Evolutionary conservation across 2,888 invertebrate species (phyloP), one percentile per base, ranked within the genome.

Genomic region (Scaptodrosophila latifasciaeformis): DNA sequence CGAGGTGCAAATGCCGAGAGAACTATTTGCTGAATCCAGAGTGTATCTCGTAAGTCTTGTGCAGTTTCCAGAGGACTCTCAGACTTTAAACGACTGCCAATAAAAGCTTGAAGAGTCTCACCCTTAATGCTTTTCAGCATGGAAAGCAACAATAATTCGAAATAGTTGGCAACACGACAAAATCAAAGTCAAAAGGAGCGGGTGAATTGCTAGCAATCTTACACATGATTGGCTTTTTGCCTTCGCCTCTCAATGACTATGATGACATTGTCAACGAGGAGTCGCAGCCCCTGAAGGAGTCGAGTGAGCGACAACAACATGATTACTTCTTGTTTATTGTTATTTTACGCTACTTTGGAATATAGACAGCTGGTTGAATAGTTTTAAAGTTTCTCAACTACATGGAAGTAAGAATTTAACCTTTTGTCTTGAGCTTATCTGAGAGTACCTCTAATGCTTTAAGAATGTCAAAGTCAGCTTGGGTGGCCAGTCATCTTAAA

Each of bases 321-420:
- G 74, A 75, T 79, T 75, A 76, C 67, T 76, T 71, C 62, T 67
- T 75, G 79, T 76, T 75, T 74, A 74, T 74, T 77, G 70, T 77
- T 77, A 77, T 77, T 77, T 77, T 60, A 63, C 78, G 78, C 75
- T 70, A 57, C 59, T 70, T 69, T 60, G 49, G 34, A 30, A 30
- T 46, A 54, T 54, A 50, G 59, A 46, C 49, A 45, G 50, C 30
- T 39, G 43, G 30, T 21, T 34, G 62, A 68, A 65, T 70, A 65
- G 74, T 66, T 70, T 51, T 58, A 18, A 48, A 61, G 64, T 65
- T 58, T 52, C 19, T n/a, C n/a, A n/a, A n/a, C n/a, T n/a, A n/a
- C n/a, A n/a, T n/a, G n/a, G n/a, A n/a, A n/a, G n/a, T n/a, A 58
- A 62, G 48, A 49, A 54, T 45, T 52, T 58, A 54, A 52, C 18